phyloP scores from a whole-genome alignment of 2,113 vertebrate species.

The Cyprinodon variegatus region DNA sequence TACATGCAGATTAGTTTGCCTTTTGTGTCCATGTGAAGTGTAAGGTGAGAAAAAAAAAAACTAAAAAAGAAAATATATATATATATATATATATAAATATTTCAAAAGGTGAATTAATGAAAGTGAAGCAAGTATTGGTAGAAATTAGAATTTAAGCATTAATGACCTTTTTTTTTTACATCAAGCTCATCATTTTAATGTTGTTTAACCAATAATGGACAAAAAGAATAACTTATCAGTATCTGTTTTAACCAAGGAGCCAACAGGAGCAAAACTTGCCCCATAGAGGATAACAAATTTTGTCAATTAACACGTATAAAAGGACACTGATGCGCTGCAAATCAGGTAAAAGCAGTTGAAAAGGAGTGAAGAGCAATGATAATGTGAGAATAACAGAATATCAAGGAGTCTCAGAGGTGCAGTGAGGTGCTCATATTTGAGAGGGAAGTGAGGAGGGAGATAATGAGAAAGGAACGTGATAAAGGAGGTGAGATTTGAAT shows the following conservation, averaged over 20 bases:
- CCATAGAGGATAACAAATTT: constrained; percentile 10
- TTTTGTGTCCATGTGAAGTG: neutral
- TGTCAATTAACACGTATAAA: neutral
- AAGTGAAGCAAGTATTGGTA: constrained; percentile 5
- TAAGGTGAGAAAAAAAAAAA: constrained; percentile 21
- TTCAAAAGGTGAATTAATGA: neutral
- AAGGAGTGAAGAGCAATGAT: constrained; percentile 13
- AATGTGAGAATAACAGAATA: constrained; percentile 25
- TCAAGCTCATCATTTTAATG: neutral
- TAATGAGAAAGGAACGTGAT: constrained; percentile 26
- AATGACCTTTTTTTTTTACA: neutral
- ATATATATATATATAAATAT: neutral
- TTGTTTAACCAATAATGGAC: neutral
- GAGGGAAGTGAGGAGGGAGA: constrained; percentile 30
- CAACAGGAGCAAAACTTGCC: neutral
- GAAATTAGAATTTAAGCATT: constrained; percentile 7
- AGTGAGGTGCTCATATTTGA: constrained; percentile 17
- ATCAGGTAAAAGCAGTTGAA: constrained; percentile 17
- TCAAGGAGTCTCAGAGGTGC: constrained; percentile 23
- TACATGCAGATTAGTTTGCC: neutral
- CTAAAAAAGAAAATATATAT: too few relatives aligned
- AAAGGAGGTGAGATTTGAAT: constrained; percentile 42
- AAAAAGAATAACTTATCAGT: neutral
- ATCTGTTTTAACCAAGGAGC: constrained; percentile 20
- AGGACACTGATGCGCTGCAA: neutral